Evolutionary conservation across 2,113 vertebrate species (phyloP).

Genomic region (Psammodynastes pulverulentus): DNA sequence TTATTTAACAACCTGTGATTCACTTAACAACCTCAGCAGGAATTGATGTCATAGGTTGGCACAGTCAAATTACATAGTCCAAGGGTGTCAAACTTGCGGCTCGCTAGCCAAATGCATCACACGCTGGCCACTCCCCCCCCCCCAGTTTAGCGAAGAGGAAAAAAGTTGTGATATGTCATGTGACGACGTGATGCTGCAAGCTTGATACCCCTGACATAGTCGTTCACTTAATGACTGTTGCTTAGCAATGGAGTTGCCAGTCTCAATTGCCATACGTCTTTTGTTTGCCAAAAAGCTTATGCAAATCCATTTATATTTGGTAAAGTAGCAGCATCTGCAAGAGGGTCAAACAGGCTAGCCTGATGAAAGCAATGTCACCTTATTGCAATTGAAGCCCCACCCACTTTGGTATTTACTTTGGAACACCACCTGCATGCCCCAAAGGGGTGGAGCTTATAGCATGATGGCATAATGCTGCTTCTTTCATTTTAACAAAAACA

Average conservation of each 20-base stretch:
- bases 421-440: not conserved
- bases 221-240: not conserved
- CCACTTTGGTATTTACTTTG: not conserved
- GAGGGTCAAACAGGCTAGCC: not conserved
- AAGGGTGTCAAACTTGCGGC: too few species aligned
- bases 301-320: not conserved
- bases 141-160: too few species aligned
- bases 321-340: not conserved
- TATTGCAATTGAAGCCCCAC: not conserved
- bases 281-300: not conserved
- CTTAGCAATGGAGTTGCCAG: not conserved
- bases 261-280: not conserved
- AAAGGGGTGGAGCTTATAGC: not conserved
- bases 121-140: too few species aligned
- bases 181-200: rapidly evolving
- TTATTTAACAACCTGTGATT: not conserved
- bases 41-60: not conserved
- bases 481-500: not conserved
- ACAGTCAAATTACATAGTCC: not conserved
- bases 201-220: not conserved
- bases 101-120: too few species aligned
- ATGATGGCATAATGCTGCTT: not conserved
- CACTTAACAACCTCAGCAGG: not conserved
- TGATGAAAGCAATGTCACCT: not conserved
- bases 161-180: too few species aligned